These are phyloP conservation scores for Amia ocellicauda DNA, from an alignment of 2,113 vertebrate genomes.

Conservation along the genomic window DNA sequence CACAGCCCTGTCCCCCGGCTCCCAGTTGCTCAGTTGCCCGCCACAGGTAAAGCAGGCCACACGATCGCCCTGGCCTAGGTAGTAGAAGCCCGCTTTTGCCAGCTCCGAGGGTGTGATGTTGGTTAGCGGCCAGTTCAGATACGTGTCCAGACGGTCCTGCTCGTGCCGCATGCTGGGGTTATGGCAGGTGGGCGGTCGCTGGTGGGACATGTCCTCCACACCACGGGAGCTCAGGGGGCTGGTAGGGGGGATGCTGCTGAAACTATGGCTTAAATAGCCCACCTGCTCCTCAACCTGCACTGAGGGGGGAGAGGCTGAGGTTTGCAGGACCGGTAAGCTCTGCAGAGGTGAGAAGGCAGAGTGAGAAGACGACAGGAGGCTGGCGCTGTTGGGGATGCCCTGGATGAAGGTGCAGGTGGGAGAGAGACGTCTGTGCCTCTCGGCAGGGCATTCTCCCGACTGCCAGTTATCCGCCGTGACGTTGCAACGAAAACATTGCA, in stretches of 20 bases:
- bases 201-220: constrained; percentile 71
- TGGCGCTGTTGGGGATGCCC: constrained; percentile 60
- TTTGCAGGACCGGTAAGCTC: constrained; percentile 52
- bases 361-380: constrained; percentile 66
- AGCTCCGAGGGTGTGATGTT: constrained; percentile 81
- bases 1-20: constrained; percentile 88
- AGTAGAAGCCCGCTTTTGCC: constrained; percentile 93
- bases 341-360: constrained; percentile 68
- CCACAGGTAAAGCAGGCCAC: constrained; percentile 94
- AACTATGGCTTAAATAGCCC: constrained; percentile 75
- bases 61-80: constrained; percentile 79
- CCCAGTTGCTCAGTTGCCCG: constrained; percentile 90
- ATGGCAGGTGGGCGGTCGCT: constrained; percentile 62
- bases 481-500: constrained; percentile 89
- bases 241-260: constrained; percentile 69
- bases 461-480: constrained; percentile 87
- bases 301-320: constrained; percentile 35
- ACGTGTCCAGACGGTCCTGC: constrained; percentile 82
- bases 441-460: constrained; percentile 79
- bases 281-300: constrained; percentile 65
- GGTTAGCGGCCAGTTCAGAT: constrained; percentile 73
- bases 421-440: constrained; percentile 81
- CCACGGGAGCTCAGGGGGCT: constrained; percentile 68
- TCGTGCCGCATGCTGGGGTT: constrained; percentile 80
- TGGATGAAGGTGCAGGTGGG: constrained; percentile 87